Evolutionary conservation across 2,113 vertebrate genomes (phyloP).

Genomic region (Amphiprion ocellaris): DNA sequence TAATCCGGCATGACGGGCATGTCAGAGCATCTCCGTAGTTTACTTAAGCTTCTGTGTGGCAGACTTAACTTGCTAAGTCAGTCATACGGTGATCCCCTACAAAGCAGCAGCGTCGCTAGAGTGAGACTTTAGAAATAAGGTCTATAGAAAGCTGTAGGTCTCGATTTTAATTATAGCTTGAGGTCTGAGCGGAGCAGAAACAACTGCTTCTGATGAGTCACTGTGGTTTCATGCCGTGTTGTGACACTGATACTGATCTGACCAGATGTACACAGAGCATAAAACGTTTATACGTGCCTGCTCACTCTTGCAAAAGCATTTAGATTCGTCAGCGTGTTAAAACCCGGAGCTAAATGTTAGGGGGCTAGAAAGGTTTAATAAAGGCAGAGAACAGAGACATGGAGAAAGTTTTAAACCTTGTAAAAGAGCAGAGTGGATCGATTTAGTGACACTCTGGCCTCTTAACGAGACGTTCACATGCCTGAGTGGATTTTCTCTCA

Average conservation of each 20-base stretch:
- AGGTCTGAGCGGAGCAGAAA: too few relatives aligned
- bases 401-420: not conserved
- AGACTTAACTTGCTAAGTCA: not conserved
- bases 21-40: slow-evolving; percentile 7
- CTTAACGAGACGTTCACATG: too few relatives aligned
- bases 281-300: too few relatives aligned
- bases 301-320: too few relatives aligned
- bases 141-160: not conserved
- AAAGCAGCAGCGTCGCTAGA: not conserved
- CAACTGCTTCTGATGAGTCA: not conserved
- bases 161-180: too few relatives aligned
- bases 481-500: too few relatives aligned
- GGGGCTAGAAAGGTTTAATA: not conserved
- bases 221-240: not conserved
- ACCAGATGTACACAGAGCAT: not conserved
- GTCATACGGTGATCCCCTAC: not conserved
- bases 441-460: too few relatives aligned
- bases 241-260: not conserved
- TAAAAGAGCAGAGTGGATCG: too few relatives aligned
- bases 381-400: not conserved
- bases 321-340: too few relatives aligned
- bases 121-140: not conserved
- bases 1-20: slow-evolving; percentile 17
- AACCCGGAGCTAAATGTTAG: too few relatives aligned
- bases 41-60: slow-evolving; percentile 8